These are phyloP conservation scores for Muscina levida DNA, from an alignment of 2,888 invertebrate genomes.

Conservation along the genomic window DNA sequence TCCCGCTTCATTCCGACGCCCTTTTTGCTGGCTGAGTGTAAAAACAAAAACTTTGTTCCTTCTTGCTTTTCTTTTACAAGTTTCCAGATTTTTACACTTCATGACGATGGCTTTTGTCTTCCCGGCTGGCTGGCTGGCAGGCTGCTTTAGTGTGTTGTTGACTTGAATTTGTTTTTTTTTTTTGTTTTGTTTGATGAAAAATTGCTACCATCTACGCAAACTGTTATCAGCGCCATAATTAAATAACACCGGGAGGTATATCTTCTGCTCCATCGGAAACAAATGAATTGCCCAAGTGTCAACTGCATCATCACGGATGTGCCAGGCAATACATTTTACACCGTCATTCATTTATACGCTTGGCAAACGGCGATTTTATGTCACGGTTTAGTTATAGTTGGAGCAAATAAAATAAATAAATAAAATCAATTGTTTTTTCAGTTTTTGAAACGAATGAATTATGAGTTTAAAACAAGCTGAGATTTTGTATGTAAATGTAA, in stretches of 20 bases:
- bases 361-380: not conserved
- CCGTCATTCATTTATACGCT: not conserved
- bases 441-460: conserved; percentile 29
- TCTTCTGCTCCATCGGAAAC: conserved; percentile 46
- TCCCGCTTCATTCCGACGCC: conserved; percentile 19
- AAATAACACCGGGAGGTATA: conserved; percentile 78
- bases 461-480: conserved; percentile 36
- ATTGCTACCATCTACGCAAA: conserved; percentile 79
- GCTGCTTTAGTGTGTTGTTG: conserved; percentile 26
- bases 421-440: conserved; percentile 39
- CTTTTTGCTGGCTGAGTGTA: too few relatives aligned
- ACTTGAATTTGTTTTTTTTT: conserved; percentile 8
- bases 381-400: not conserved
- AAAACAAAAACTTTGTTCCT: conserved; percentile 38
- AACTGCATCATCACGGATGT: conserved; percentile 35
- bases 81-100: conserved; percentile 20
- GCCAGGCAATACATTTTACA: conserved; percentile 7
- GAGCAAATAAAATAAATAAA: conserved; percentile 27
- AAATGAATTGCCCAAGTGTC: conserved; percentile 65
- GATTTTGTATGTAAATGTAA: conserved; percentile 14
- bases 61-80: conserved; percentile 13
- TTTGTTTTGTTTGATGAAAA: conserved; percentile 73
- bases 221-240: conserved; percentile 79
- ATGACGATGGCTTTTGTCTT: not conserved
- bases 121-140: too few relatives aligned